Evolutionary conservation across 1,140 invertebrate species (phyloP).

Genomic region (Orchestia grillus): DNA sequence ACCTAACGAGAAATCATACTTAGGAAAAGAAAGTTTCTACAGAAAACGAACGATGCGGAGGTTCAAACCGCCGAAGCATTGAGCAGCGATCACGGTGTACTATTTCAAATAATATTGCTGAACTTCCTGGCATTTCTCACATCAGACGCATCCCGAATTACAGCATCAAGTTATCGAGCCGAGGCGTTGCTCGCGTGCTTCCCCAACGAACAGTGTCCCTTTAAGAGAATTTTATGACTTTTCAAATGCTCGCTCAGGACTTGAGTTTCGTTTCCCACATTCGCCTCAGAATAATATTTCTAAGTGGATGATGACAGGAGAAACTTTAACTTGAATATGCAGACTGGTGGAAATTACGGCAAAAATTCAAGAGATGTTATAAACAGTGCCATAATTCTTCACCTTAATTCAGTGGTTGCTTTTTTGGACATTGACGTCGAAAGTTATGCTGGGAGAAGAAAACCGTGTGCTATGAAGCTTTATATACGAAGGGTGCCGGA

Average conservation of each 20-base stretch:
- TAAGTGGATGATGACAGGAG: slow-evolving; percentile 21
- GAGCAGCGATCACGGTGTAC: not conserved
- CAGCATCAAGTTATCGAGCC: slow-evolving; percentile 45
- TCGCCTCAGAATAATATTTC: slow-evolving; percentile 25
- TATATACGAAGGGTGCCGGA: slow-evolving; percentile 43
- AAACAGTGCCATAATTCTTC: not conserved
- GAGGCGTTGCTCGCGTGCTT: slow-evolving; percentile 43
- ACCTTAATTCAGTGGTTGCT: slow-evolving; percentile 23
- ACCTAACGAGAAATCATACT: not conserved
- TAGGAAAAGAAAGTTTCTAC: not conserved
- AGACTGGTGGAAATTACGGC: not conserved
- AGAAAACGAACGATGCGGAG: not conserved
- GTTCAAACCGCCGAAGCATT: not conserved
- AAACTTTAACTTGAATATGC: not conserved
- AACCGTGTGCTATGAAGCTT: slow-evolving; percentile 31
- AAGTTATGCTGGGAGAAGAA: slow-evolving; percentile 14
- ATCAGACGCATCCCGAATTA: not conserved
- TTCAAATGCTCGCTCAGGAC: slow-evolving; percentile 22
- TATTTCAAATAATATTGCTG: not conserved
- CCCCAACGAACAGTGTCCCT: slow-evolving; percentile 37
- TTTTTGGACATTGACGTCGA: not conserved
- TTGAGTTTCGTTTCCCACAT: slow-evolving; percentile 33
- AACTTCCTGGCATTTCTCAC: not conserved
- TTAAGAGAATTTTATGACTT: slow-evolving; percentile 51
- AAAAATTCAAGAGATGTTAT: not conserved